phyloP scores from a whole-genome alignment of 2,888 invertebrate species.

The Volucella bombylans region DNA sequence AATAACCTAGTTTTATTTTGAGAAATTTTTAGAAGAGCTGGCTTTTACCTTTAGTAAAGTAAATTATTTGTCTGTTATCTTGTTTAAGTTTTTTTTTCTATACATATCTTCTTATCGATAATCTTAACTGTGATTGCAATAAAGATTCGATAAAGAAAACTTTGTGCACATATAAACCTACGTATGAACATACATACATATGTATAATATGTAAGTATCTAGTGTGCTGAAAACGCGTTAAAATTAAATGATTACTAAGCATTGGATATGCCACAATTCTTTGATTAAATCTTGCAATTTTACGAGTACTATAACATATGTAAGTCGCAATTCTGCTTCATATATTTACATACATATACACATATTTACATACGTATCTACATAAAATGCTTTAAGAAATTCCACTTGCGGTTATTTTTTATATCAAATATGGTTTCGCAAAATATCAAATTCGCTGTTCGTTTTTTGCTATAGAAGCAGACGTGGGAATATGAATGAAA shows the following conservation, averaged over 20 bases:
- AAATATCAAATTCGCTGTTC: background rate
- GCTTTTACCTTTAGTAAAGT: background rate
- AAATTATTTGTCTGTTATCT: slow-evolving; percentile 16
- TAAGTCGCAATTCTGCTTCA: background rate
- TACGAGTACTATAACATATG: too few species aligned
- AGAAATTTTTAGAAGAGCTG: background rate
- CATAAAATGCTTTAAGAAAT: slow-evolving; percentile 21
- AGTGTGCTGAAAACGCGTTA: too few species aligned
- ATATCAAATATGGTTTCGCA: slow-evolving; percentile 30
- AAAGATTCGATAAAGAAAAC: slow-evolving; percentile 13
- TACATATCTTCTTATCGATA: background rate
- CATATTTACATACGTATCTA: background rate
- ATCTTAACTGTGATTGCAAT: background rate
- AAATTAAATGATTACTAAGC: too few species aligned
- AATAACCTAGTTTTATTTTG: slow-evolving; percentile 14
- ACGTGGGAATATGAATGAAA: slow-evolving; percentile 28
- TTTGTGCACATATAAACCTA: background rate
- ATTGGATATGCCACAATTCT: too few species aligned
- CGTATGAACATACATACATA: too few species aligned
- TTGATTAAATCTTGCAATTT: too few species aligned
- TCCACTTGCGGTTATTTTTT: slow-evolving; percentile 42
- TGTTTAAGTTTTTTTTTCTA: slow-evolving; percentile 27
- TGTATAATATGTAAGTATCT: too few species aligned
- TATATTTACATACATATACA: background rate
- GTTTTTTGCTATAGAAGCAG: slow-evolving; percentile 3